phyloP scores from a whole-genome alignment of 2,797 vertebrate species.

The Discoglossus pictus region DNA sequence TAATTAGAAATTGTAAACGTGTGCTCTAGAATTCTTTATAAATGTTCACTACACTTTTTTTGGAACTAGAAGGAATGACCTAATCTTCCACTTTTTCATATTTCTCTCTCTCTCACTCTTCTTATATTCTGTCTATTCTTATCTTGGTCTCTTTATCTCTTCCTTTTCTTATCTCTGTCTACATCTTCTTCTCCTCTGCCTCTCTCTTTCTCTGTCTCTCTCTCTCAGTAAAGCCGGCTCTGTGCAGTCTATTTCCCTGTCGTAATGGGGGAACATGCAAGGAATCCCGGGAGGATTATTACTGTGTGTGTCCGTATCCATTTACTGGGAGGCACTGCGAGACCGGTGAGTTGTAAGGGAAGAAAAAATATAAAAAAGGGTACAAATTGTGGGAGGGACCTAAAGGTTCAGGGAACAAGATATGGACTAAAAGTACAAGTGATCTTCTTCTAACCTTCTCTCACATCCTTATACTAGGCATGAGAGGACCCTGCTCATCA shows the following conservation, averaged over 20 bases:
- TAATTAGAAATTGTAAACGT: no score
- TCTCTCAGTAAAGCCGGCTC: constrained; percentile 84
- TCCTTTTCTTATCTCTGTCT: neutral
- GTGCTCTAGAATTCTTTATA: no score
- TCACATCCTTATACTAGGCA: constrained; percentile 74
- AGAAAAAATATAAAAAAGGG: no score
- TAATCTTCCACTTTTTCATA: no score
- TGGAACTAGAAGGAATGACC: no score
- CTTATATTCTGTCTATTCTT: neutral
- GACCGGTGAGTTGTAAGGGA: constrained; percentile 95
- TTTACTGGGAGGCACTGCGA: constrained; percentile 95
- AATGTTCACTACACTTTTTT: no score
- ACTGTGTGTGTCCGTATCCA: constrained; percentile 89
- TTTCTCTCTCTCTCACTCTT: no score
- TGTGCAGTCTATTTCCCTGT: constrained; percentile 86
- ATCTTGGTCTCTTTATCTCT: neutral
- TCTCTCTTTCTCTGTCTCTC: accelerated
- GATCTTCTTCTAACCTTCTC: neutral
- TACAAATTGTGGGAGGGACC: no score
- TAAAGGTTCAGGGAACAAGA: no score
- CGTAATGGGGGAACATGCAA: constrained; percentile 93
- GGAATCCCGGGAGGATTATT: constrained; percentile 83
- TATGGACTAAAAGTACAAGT: no score
- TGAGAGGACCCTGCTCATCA: constrained; percentile 91
- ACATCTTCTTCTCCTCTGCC: neutral